Evolutionary conservation across 2,888 invertebrate genomes (phyloP).

Genomic region (Cosmorhoe ocellata): DNA sequence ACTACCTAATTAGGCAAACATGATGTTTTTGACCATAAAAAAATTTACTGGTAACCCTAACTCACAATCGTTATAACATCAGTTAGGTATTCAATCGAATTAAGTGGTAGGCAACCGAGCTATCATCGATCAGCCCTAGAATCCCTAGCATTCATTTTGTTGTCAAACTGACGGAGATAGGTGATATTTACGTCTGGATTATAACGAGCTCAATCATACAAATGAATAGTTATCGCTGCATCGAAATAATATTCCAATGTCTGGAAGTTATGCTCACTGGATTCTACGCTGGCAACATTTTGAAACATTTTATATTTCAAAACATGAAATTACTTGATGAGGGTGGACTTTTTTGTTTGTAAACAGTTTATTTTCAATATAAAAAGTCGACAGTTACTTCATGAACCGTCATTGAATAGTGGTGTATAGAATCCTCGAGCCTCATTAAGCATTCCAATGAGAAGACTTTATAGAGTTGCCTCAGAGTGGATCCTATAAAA

Average conservation of each 20-base stretch:
- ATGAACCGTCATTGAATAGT: neutral
- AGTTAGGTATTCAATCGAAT: conserved; percentile 42
- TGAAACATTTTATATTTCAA: too few species aligned
- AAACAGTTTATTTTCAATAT: too few species aligned
- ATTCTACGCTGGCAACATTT: too few species aligned
- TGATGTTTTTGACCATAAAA: too few species aligned
- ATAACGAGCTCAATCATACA: conserved; percentile 24
- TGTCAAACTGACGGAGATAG: conserved; percentile 35
- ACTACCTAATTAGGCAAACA: too few species aligned
- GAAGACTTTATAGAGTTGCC: conserved; percentile 26
- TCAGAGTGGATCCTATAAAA: conserved; percentile 32
- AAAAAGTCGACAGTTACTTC: neutral
- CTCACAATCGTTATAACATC: conserved; percentile 2
- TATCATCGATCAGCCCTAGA: conserved; percentile 44
- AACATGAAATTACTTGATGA: too few species aligned
- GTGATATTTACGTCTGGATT: conserved; percentile 21
- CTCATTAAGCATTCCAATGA: conserved; percentile 40
- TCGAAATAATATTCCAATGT: neutral
- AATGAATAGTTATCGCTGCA: conserved; percentile 14
- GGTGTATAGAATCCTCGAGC: conserved; percentile 1
- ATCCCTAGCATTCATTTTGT: conserved; percentile 34
- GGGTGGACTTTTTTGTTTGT: too few species aligned
- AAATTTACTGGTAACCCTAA: conserved; percentile 9
- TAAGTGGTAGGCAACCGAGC: conserved; percentile 18
- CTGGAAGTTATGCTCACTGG: neutral